These are phyloP conservation scores for Clamator glandarius DNA, from an alignment of 2,797 vertebrate genomes.

Conservation along the genomic window DNA sequence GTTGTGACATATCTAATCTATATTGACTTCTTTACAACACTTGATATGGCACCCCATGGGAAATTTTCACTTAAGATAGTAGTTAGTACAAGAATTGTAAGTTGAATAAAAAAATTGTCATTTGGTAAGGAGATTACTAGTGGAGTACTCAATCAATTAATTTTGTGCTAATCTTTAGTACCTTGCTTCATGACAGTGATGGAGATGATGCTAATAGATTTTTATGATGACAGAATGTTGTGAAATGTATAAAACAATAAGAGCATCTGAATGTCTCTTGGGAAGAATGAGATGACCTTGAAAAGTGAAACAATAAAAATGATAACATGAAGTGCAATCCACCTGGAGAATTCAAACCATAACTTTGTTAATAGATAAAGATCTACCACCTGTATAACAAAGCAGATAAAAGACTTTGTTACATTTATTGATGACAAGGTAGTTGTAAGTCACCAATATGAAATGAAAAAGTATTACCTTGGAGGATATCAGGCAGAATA, in stretches of 20 bases:
- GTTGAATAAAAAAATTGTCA: background rate
- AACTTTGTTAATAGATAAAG: background rate
- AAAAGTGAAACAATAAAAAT: background rate
- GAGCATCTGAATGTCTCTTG: background rate
- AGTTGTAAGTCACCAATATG: background rate
- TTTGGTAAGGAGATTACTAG: background rate
- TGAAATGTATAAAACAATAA: background rate
- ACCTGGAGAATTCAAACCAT: background rate
- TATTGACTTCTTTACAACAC: background rate
- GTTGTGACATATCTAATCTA: background rate
- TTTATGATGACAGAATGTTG: background rate
- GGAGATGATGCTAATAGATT: background rate
- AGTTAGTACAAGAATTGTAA: background rate
- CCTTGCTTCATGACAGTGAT: background rate
- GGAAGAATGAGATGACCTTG: background rate
- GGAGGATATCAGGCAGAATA: background rate
- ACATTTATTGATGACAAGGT: background rate
- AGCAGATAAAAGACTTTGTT: background rate
- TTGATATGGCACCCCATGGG: background rate
- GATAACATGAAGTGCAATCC: background rate
- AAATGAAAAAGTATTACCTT: background rate
- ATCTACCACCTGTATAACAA: background rate
- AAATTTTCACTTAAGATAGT: slow-evolving; percentile 6
- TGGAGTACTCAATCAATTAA: background rate
- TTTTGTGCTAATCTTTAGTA: background rate